phyloP scores from a whole-genome alignment of 2,888 invertebrate species.

The Pristionchus entomophagus region DNA sequence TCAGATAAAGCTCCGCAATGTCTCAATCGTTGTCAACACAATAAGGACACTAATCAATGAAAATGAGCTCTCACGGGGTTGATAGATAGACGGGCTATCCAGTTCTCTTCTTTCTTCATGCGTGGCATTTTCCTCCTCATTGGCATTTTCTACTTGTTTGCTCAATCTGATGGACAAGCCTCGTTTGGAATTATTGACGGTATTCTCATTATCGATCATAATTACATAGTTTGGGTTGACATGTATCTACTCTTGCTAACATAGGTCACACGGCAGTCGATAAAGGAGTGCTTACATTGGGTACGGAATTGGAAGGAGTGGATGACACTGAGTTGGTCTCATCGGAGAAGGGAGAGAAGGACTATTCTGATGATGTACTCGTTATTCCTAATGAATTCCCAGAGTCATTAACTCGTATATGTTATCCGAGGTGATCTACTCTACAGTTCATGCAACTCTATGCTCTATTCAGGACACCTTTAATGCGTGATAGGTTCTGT shows the following conservation, averaged over 20 bases:
- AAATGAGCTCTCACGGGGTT: slow-evolving; percentile 14
- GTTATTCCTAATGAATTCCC: slow-evolving; percentile 47
- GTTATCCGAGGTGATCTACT: slow-evolving; percentile 42
- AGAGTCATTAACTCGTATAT: slow-evolving; percentile 37
- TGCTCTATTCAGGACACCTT: slow-evolving; percentile 12
- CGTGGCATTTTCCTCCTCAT: slow-evolving; percentile 4
- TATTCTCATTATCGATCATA: neutral
- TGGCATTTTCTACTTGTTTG: neutral
- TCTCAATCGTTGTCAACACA: neutral
- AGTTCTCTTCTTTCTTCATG: slow-evolving; percentile 28
- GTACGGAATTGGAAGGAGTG: slow-evolving; percentile 44
- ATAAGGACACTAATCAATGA: neutral
- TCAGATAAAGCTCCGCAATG: slow-evolving; percentile 36
- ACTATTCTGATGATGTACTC: slow-evolving; percentile 32
- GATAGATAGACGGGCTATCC: neutral
- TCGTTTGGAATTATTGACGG: slow-evolving; percentile 45
- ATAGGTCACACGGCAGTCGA: neutral
- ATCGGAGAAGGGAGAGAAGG: slow-evolving; percentile 14
- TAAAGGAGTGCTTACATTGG: slow-evolving; percentile 31
- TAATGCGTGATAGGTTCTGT: slow-evolving; percentile 45
- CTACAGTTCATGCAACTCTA: neutral
- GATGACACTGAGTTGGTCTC: slow-evolving; percentile 26
- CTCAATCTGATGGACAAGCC: slow-evolving; percentile 22
- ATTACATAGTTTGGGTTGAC: too few relatives aligned
- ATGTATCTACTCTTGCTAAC: too few relatives aligned